These are phyloP conservation scores for Sclerodermus sp. DNA, from an alignment of 2,888 invertebrate species.

Conservation along the genomic window DNA sequence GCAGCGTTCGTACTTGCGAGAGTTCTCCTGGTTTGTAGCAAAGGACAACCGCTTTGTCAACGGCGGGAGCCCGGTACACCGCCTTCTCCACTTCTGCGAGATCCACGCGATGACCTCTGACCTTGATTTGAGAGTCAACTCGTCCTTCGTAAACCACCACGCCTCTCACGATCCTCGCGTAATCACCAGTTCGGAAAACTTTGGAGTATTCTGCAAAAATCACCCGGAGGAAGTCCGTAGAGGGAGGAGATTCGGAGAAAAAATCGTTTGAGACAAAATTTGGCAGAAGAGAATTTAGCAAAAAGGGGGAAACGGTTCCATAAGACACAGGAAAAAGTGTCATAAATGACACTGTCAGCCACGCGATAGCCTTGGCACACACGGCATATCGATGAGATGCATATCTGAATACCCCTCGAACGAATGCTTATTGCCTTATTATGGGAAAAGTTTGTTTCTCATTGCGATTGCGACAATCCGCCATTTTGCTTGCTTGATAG, in stretches of 20 bases:
- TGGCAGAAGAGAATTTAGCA: too few relatives aligned
- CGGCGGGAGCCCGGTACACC: constrained; percentile 64
- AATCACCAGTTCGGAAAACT: constrained; percentile 85
- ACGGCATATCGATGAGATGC: background rate
- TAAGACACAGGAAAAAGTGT: background rate
- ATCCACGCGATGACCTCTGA: constrained; percentile 84
- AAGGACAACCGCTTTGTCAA: constrained; percentile 77
- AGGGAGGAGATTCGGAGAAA: too few relatives aligned
- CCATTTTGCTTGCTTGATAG: too few relatives aligned
- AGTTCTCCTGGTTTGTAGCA: constrained; percentile 75
- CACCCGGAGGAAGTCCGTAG: too few relatives aligned
- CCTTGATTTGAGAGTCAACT: constrained; percentile 83
- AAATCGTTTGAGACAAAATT: too few relatives aligned
- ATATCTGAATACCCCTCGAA: too few relatives aligned
- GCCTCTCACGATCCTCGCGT: constrained; percentile 71
- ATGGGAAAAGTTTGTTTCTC: too few relatives aligned
- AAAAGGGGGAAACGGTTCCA: too few relatives aligned
- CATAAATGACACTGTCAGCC: background rate
- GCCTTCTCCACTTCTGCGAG: constrained; percentile 81
- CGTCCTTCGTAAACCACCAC: constrained; percentile 77
- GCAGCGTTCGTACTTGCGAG: constrained; percentile 55
- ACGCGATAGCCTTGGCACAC: background rate
- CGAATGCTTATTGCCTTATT: too few relatives aligned
- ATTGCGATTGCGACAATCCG: too few relatives aligned
- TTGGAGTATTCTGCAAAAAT: constrained; percentile 65